phyloP scores from a whole-genome alignment of 2,888 invertebrate genomes.

The Perdita meconis region DNA sequence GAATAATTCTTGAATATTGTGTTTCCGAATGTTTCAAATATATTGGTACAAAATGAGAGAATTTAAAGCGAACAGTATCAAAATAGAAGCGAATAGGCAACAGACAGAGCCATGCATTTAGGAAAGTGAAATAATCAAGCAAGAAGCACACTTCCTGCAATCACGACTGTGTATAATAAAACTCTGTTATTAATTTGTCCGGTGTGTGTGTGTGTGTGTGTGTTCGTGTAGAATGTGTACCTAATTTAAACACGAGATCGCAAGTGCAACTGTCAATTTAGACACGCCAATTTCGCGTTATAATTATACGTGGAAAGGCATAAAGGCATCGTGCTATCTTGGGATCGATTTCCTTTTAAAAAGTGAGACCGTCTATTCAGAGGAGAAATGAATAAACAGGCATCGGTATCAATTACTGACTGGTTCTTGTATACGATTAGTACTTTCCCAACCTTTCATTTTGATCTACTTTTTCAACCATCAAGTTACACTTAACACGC shows the following conservation, averaged over 20 bases:
- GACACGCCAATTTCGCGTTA: background rate
- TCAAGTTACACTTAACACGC: too few relatives aligned
- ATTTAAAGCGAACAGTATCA: background rate
- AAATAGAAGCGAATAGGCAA: background rate
- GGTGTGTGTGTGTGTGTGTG: background rate
- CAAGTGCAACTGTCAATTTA: background rate
- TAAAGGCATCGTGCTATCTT: background rate
- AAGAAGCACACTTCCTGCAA: background rate
- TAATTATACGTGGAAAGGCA: slow-evolving; percentile 2
- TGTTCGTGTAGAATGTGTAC: too few relatives aligned
- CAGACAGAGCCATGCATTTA: background rate
- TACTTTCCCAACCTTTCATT: slow-evolving; percentile 42
- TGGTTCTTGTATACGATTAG: slow-evolving; percentile 4
- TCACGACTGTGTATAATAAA: background rate
- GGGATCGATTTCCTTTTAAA: background rate
- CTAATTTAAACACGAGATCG: background rate
- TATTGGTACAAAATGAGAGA: background rate
- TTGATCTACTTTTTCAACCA: slow-evolving; percentile 15
- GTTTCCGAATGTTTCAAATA: too few relatives aligned
- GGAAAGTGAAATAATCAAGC: background rate
- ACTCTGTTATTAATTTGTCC: slow-evolving; percentile 10
- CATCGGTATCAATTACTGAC: slow-evolving; percentile 11
- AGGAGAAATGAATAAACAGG: background rate
- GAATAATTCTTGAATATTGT: background rate
- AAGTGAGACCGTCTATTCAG: background rate